Percentiles rank a stretch among this genome's conserved stretches.
phyloP scores from a whole-genome alignment of 2,113 vertebrate species.

The Sturnus vulgaris region DNA sequence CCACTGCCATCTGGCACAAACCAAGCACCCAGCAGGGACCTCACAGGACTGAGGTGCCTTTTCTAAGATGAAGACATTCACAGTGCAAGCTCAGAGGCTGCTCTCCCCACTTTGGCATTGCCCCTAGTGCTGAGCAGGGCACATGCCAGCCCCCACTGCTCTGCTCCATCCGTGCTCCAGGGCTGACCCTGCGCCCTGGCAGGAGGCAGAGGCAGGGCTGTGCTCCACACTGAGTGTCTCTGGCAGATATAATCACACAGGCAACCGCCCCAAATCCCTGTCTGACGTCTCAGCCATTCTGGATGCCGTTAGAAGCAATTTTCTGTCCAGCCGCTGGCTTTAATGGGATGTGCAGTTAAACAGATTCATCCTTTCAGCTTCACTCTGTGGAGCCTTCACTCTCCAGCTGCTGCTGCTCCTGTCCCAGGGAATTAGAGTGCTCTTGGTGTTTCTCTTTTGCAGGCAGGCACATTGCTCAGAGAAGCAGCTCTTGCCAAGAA shows the following conservation, averaged over 20 bases:
- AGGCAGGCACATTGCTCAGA: background rate
- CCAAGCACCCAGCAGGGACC: background rate
- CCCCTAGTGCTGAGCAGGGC: background rate
- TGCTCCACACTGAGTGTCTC: background rate
- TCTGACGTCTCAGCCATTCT: background rate
- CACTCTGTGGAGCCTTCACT: slow-evolving; percentile 17
- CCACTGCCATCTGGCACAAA: background rate
- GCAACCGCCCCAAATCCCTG: background rate
- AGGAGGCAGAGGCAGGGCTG: background rate
- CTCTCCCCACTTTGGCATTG: fast-evolving
- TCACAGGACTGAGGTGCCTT: background rate
- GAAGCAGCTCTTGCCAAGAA: slow-evolving; percentile 16
- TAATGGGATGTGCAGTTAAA: slow-evolving; percentile 27
- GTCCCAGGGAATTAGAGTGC: background rate
- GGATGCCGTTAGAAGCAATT: background rate
- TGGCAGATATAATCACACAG: background rate
- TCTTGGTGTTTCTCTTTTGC: background rate
- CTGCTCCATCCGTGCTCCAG: fast-evolving
- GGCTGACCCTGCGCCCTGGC: background rate
- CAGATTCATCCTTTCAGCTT: slow-evolving; percentile 40
- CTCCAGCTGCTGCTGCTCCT: background rate
- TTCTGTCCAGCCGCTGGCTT: background rate
- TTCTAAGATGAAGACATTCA: background rate
- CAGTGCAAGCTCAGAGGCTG: background rate
- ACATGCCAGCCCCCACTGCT: fast-evolving